Evolutionary conservation across 2,888 invertebrate genomes (phyloP), one percentile per base, ranked within the genome.

Genomic region (Tiliacea citrago): DNA sequence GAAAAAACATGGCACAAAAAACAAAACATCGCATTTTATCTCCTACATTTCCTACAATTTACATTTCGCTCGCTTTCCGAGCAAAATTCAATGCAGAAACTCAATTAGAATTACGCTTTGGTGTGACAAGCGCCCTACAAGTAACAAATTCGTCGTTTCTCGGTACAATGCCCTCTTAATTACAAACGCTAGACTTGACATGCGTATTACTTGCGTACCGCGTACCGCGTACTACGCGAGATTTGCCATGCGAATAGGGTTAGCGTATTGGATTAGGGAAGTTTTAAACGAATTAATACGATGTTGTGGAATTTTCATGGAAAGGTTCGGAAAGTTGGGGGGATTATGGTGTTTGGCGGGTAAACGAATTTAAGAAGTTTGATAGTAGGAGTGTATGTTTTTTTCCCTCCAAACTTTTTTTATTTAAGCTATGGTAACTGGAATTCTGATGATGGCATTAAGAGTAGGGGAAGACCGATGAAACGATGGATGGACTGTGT

Each of bases 151-250:
- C 83, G 83, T 85, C 79, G 86, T 83, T 81, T 75, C 81, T 70
- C 76, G 77, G 81, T 87, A 89, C 90, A 91, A 89, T 90, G 88
- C 84, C 62, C 83, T 89, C 87, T 89, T 90, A 91, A 91, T 91
- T 90, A 90, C 88, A 73, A 84, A 83, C 85, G 84, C 86, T 88
- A 85, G 86, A 81, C 79, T 83, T 85, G 82, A 79, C 83, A 79
- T 84, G 83, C 82, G 87, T 82, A 87, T 86, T 79, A 83, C 87
- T 87, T 78, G 86, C 83, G 80, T 86, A 76, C 75, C 74, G 83
- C 79, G 77, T 75, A 75, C 70, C 78, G 73, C 82, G 75, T 78
- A 65, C 66, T 84, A 77, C 86, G 79, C 75, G 73, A 79, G 83
- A 85, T 86, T 86, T 86, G 79, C 83, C 73, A 70, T 71, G 67